A percentile compares a stretch with the other conserved stretches of the same genome.
phyloP scores from a whole-genome alignment of 2,797 vertebrate species.

The Bovichtus diacanthus region DNA sequence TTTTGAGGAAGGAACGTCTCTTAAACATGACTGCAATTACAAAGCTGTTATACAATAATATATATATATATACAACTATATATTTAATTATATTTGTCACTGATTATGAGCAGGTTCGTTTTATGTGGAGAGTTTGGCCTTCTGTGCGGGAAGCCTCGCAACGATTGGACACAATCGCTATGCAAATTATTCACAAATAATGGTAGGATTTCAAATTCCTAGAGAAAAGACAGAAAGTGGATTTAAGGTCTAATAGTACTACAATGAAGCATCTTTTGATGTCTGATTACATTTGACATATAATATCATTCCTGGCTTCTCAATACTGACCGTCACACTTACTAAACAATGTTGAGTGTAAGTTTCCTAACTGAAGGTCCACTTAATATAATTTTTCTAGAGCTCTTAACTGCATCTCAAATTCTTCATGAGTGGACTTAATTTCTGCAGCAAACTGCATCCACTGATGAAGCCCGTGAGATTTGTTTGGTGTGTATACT shows the following conservation, averaged over 20 bases:
- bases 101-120: not conserved
- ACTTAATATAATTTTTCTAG: not conserved
- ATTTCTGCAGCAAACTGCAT: not conserved
- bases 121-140: not conserved
- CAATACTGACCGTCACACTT: not conserved
- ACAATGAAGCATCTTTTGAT: not conserved
- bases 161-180: slow-evolving; percentile 7
- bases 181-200: too few species aligned
- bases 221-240: too few species aligned
- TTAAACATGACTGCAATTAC: not conserved
- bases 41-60: not conserved
- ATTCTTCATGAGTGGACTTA: not conserved
- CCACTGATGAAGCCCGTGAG: not conserved
- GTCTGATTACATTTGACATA: not conserved
- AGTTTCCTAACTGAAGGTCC: not conserved
- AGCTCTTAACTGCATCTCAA: not conserved
- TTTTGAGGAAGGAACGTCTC: not conserved
- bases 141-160: not conserved
- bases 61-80: not conserved
- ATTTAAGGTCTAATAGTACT: not conserved
- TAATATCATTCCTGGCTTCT: not conserved
- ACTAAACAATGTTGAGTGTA: not conserved
- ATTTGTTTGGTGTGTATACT: too few species aligned
- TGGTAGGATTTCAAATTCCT: not conserved
- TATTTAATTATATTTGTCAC: not conserved